Conservation (phyloP, 2,888 invertebrate genomes). For the Willowsia nigromaculata region DNA sequence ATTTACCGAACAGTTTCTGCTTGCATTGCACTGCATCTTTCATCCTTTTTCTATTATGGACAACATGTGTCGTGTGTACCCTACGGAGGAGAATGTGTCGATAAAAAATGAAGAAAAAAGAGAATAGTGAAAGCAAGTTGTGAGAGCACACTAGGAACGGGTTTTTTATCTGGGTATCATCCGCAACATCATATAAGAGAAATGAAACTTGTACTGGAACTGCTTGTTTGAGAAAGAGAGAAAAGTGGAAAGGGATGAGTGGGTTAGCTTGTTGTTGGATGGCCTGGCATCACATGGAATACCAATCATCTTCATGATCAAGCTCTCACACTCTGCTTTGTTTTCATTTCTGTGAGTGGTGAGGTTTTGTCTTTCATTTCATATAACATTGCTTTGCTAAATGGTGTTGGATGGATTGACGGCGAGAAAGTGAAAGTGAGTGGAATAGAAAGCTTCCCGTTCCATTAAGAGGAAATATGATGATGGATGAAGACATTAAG, state of each 20-base stretch:
- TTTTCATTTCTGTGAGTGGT: background rate
- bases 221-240: background rate
- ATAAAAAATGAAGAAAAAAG: background rate
- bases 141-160: background rate
- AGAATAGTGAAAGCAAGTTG: background rate
- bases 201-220: background rate
- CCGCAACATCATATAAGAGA: background rate
- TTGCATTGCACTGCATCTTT: constrained; percentile 13
- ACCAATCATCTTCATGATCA: background rate
- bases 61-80: background rate
- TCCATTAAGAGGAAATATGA: background rate
- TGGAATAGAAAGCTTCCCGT: background rate
- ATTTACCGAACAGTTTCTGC: background rate
- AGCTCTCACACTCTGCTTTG: background rate
- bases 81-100: background rate
- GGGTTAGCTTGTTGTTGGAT: background rate
- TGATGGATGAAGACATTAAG: background rate
- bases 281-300: background rate
- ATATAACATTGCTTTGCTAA: background rate
- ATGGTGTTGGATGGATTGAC: background rate
- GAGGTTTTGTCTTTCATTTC: background rate
- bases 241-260: background rate
- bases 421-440: background rate
- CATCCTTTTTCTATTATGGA: background rate
- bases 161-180: constrained; percentile 2